Evolutionary conservation across 2,113 vertebrate species (phyloP).

Genomic region (Mirounga angustirostris): DNA sequence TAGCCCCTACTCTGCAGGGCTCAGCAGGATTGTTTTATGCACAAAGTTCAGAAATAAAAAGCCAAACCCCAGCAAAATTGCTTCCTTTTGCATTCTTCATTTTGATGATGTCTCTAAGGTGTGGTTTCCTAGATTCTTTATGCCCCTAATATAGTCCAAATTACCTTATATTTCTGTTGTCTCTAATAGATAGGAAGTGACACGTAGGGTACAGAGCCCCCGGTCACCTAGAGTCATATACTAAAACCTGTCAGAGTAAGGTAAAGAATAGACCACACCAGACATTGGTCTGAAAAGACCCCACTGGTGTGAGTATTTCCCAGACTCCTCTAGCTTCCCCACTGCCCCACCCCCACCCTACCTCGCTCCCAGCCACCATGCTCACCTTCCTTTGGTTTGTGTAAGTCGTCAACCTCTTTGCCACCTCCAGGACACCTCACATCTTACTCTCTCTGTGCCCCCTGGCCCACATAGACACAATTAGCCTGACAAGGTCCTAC

Average conservation of each 20-base stretch:
- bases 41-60: constrained; percentile 78
- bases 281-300: constrained; percentile 3
- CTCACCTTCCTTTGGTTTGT: neutral
- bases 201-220: constrained; percentile 52
- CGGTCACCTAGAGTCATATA: constrained; percentile 70
- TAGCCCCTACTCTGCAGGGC: constrained; percentile 56
- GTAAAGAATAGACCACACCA: constrained; percentile 20
- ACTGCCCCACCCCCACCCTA: too few relatives aligned
- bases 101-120: constrained; percentile 82
- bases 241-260: constrained; percentile 38
- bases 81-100: constrained; percentile 82
- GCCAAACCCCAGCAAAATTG: constrained; percentile 71
- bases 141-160: constrained; percentile 72
- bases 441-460: neutral
- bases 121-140: constrained; percentile 77
- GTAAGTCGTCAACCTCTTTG: neutral
- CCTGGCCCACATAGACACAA: fast-evolving
- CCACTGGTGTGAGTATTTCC: neutral
- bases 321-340: neutral
- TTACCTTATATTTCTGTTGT: constrained; percentile 80
- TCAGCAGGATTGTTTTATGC: constrained; percentile 78
- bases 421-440: neutral
- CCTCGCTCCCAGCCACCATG: neutral
- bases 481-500: neutral
- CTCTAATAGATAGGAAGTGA: constrained; percentile 70